A percentile compares a stretch with the other conserved stretches of the same genome.
These are phyloP conservation scores for Drosophila azteca DNA, from an alignment of 1,140 invertebrate genomes.

Conservation along the genomic window DNA sequence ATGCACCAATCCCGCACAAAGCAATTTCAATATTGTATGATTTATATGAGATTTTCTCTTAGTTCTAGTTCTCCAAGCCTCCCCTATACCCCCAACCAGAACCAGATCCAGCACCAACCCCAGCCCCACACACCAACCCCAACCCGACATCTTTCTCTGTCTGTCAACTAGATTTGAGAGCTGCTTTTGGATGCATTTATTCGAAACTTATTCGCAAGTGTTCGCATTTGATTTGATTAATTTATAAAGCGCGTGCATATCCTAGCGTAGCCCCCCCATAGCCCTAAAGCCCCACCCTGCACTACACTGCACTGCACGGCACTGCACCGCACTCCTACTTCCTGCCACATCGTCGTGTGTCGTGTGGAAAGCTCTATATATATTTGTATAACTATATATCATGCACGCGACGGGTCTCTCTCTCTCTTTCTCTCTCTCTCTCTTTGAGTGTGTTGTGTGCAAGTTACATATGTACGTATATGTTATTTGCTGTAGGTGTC, in stretches of 20 bases:
- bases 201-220: constrained; percentile 64
- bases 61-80: constrained; percentile 21
- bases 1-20: constrained; percentile 19
- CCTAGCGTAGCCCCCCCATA: constrained; percentile 4
- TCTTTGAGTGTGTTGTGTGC: constrained; percentile 9
- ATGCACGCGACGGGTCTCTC: constrained; percentile 5
- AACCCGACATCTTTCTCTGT: not conserved
- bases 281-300: not conserved
- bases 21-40: constrained; percentile 65
- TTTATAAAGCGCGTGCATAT: constrained; percentile 60
- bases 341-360: constrained; percentile 4
- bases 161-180: constrained; percentile 6
- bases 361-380: constrained; percentile 15
- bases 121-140: not conserved
- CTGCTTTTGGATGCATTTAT: constrained; percentile 56
- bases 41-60: constrained; percentile 57
- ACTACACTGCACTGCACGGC: not conserved
- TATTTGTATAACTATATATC: constrained; percentile 15
- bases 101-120: not conserved
- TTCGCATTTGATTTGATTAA: constrained; percentile 75
- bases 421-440: too few species aligned
- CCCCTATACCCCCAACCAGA: not conserved
- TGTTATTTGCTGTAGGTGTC: constrained; percentile 73
- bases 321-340: not conserved
- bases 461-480: constrained; percentile 22